Evolutionary conservation across 2,113 vertebrate species (phyloP), one percentile per base, ranked within the genome.

Genomic region (Odocoileus hemionus): DNA sequence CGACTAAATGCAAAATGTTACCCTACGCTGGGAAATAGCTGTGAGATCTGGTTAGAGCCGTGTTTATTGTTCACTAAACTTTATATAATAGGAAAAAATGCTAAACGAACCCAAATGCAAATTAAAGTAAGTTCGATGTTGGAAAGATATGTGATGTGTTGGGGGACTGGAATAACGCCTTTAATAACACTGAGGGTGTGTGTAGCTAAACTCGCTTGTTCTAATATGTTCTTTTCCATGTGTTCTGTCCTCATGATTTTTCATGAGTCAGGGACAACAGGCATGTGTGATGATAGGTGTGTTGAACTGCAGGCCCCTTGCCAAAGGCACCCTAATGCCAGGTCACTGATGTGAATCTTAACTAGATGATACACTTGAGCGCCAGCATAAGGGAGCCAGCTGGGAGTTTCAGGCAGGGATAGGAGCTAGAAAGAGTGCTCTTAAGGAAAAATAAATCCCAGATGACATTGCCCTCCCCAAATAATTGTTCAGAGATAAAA

Each of bases 1-100:
- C 74, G 97, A 98, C 93, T 94, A 91, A 97, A 96, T 87, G 83
- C 83, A 93, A 95, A 97, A 94, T 90, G 91, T 74, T 97, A 97
- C 96, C 97, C 89, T 95, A 98, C 83, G 85, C 97, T 98, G 97
- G 96, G 97, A 98, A 97, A 96, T 97, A 78, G 95, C 97, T 97
- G 79, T 98, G 93, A 97, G 94, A 97, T 92, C 94, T 94, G 88
- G 92, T 97, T 97, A 96, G 86, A 96, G 86, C 97, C 95, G 58
- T 97, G 97, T 96, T 98, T 98, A 96, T 85, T 95, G 86, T 97
- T 97, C 96, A 95, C 97, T 98, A 97, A 91, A 76, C 91, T 95
- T 97, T 94, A 94, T 91, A 60, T 87, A 98, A 96, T 96, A 83
- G 84, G 97, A 91, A 95, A 98, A 96, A 89, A 95, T 54, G 94